These are phyloP conservation scores for Dryadula phaetusa DNA, from an alignment of 2,888 invertebrate genomes.

Conservation along the genomic window DNA sequence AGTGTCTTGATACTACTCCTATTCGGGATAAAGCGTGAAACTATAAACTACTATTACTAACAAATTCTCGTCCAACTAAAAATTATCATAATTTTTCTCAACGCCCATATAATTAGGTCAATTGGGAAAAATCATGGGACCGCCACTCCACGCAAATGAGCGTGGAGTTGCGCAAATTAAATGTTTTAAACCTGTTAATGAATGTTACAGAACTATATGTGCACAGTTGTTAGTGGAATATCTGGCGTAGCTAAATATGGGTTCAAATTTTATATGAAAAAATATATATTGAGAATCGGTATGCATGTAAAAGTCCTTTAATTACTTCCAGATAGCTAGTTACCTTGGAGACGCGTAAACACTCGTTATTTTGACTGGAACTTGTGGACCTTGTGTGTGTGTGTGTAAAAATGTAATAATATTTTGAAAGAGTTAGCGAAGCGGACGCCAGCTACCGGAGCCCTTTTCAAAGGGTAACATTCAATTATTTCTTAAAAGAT, in stretches of 20 bases:
- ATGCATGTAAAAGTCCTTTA: too few relatives aligned
- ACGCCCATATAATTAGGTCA: constrained; percentile 50
- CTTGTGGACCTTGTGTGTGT: too few relatives aligned
- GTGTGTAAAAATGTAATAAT: background rate
- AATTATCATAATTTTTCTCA: constrained; percentile 35
- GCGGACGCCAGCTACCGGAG: constrained; percentile 1
- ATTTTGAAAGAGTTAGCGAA: background rate
- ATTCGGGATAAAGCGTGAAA: background rate
- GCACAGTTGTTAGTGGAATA: too few relatives aligned
- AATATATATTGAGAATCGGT: too few relatives aligned
- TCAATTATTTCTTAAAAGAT: constrained; percentile 37
- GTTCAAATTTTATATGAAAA: background rate
- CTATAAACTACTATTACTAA: too few relatives aligned
- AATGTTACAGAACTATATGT: background rate
- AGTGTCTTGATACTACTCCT: too few relatives aligned
- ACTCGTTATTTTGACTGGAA: too few relatives aligned
- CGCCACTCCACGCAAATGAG: constrained; percentile 44
- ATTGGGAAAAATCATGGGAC: constrained; percentile 47
- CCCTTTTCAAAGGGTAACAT: constrained; percentile 35
- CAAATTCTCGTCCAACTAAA: background rate
- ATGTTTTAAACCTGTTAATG: constrained; percentile 1
- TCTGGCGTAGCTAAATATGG: too few relatives aligned
- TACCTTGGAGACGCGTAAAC: too few relatives aligned
- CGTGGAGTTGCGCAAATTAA: constrained; percentile 29
- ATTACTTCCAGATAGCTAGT: too few relatives aligned